Base-by-base conservation (phyloP, 2,113 vertebrate genomes). In the Lasiurus cinereus region DNA sequence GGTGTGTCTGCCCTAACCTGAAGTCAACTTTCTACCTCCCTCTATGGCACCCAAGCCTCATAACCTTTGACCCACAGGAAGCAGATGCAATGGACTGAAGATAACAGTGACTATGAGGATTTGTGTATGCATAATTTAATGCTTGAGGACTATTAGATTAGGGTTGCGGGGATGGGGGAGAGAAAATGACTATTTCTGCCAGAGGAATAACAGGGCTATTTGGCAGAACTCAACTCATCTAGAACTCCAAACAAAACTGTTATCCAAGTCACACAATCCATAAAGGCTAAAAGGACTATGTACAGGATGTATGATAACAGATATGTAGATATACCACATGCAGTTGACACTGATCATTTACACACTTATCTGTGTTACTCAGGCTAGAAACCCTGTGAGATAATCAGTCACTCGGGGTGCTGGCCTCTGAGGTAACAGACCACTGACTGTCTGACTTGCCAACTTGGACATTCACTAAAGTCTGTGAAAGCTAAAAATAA, bases 21-120 rank as follows among this genome's bases (percentile, higher is more conserved):
- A 97, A 97, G 72, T 94, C 83, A 86, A 94, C 56, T 94, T 97
- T 98, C 97, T 96, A 97, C 96, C 96, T 97, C 97, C 94, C 97
- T 98, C 98, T 99, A 98, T 98, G 98, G 98, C 98, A 99, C 99
- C 98, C 99, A 98, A 98, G 98, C 98, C 99, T 98, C 98, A 97
- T 98, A 98, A 99, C 98, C 99, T 99, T 98, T 99, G 99, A 99
- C 99, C 99, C 98, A 98, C 98, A 99, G 99, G 99, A 99, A 99
- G 98, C 98, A 99, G 98, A 99, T 98, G 99, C 99, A 99, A 99
- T 99, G 98, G 98, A 98, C 98, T 99, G 98, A 99, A 99, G 99
- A 99, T 99, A 99, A 99, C 98, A 98, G 98, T 97, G 96, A 97
- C 98, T 98, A 97, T 98, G 98, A 97, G 95, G 43, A 95, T 97